Evolutionary conservation across 2,797 vertebrate genomes (phyloP), one percentile per base, ranked within the genome.

Genomic region (Crax fasciolata): DNA sequence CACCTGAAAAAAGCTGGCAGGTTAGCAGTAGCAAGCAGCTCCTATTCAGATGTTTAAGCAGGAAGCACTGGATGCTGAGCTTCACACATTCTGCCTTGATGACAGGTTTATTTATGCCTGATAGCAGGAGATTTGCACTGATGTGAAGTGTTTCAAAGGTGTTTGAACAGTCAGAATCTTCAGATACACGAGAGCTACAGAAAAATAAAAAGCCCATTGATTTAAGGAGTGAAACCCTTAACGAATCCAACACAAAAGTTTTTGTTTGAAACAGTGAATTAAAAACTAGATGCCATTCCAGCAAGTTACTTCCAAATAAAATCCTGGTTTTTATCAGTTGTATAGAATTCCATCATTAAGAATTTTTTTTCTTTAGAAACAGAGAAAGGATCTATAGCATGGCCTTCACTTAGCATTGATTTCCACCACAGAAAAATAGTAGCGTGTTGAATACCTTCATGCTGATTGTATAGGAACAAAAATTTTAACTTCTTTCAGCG

Each of bases 51-150:
- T 8, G 5, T 84, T 74, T 74, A 66, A 82, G 87, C 21, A 90
- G 87, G 88, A 91, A 94, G 89, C 65, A 77, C 28, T 63, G 74
- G 83, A 48, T 82, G 81, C 88, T 20, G 44, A 90, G 72, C 57
- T 94, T 49, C 92, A 91, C 0, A 0, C 39, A 5, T 70, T 89
- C 71, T 46, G 85, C 73, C 71, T 74, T 12, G 41, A 19, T 52
- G 67, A 74, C 87, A 83, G 63, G 52, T 91, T 91, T 95, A 91
- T 93, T 94, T 94, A 54, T 58, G 54, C 55, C 86, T 16, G 28
- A 77, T 3, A 59, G 78, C 5, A 92, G 68, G 23, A 83, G 87
- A 82, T 76, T 14, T n/a, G 68, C 84, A 77, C 72, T n/a, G 30
- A 85, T 59, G 57, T 17, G 12, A 93, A 84, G 70, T 5, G 27